These are phyloP conservation scores for Cyprinodon tularosa DNA, from an alignment of 2,113 vertebrate genomes.

Conservation along the genomic window DNA sequence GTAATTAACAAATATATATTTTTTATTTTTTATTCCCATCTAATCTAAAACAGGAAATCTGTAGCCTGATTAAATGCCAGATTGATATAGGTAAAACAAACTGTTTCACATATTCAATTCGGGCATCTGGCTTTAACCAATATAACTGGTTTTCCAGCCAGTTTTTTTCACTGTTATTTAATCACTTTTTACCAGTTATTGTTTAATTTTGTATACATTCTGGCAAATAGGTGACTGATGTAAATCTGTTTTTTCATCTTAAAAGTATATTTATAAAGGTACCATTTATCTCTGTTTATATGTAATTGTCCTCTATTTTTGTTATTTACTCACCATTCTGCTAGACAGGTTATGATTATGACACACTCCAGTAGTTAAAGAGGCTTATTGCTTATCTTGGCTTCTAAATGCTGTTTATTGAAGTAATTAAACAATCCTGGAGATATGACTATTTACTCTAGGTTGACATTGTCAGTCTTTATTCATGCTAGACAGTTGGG, in stretches of 20 bases:
- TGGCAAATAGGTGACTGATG: background rate
- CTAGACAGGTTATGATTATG: conserved; percentile 63
- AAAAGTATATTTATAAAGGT: background rate
- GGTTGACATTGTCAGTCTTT: conserved; percentile 62
- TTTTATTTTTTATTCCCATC: too few relatives aligned
- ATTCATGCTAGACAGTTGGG: conserved; percentile 67
- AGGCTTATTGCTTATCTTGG: conserved; percentile 65
- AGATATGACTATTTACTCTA: conserved; percentile 62
- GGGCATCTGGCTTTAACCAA: too few relatives aligned
- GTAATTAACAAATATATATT: too few relatives aligned
- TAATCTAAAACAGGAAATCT: too few relatives aligned
- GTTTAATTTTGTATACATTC: too few relatives aligned
- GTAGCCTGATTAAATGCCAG: too few relatives aligned
- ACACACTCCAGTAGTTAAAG: conserved; percentile 65
- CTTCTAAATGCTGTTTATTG: conserved; percentile 60
- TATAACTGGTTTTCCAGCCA: too few relatives aligned
- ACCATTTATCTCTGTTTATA: background rate
- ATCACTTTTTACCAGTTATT: too few relatives aligned
- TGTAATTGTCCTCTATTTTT: conserved; percentile 21
- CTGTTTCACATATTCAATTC: too few relatives aligned
- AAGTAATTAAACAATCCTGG: conserved; percentile 49
- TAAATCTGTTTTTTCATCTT: background rate
- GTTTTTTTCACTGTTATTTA: too few relatives aligned
- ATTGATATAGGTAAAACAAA: too few relatives aligned
- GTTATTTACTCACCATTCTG: conserved; percentile 38